Conservation (phyloP, 35 echinoderm and acorn worm genomes). For the Ophioderma brevispina region DNA sequence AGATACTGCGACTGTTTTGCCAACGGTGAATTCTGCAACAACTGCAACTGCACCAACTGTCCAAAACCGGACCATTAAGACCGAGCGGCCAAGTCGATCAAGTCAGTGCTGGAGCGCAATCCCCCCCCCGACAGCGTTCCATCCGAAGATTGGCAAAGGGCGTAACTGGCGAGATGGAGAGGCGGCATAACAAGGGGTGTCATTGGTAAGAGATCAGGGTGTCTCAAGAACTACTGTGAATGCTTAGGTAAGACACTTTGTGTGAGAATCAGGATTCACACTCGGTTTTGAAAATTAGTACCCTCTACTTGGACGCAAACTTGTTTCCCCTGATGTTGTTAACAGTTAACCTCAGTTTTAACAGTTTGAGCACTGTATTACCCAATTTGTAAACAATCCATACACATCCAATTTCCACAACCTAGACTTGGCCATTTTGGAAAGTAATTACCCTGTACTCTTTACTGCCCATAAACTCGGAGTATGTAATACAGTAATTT, state of each 20-base stretch:
- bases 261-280: no score
- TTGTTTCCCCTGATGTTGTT: no score
- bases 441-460: no score
- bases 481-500: no score
- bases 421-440: no score
- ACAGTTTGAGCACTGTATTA: no score
- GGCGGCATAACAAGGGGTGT: constrained; percentile 98
- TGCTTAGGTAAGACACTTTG: constrained; percentile 99
- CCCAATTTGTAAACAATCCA: no score
- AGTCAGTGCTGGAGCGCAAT: constrained; percentile 85
- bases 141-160: constrained; percentile 97
- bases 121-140: constrained; percentile 90
- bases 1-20: constrained; percentile 99
- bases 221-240: constrained; percentile 99
- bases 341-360: no score
- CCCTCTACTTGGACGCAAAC: no score
- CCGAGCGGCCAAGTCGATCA: constrained; percentile 77
- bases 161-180: constrained; percentile 52
- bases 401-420: no score
- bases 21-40: constrained; percentile 96
- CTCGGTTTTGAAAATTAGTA: no score
- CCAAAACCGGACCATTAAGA: constrained; percentile 87
- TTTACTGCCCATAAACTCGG: no score
- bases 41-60: constrained; percentile 97
- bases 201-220: constrained; percentile 98